phyloP scores from a whole-genome alignment of 2,113 vertebrate genomes.

The Spea bombifrons region DNA sequence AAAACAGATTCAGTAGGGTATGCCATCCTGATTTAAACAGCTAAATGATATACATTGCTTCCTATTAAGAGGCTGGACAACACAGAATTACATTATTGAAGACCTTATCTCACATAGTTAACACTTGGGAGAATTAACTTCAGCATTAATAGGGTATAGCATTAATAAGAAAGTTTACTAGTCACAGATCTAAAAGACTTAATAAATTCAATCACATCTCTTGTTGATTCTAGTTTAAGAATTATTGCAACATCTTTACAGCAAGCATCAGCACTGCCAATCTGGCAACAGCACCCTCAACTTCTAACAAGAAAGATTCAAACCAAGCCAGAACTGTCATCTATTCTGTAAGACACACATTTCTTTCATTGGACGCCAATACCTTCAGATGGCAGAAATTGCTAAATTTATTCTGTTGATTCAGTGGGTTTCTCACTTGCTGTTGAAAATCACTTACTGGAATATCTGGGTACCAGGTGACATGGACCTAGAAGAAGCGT shows the following conservation, averaged over 20 bases:
- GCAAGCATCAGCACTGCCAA: constrained; percentile 48
- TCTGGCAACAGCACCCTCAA: constrained; percentile 32
- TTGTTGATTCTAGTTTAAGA: constrained; percentile 49
- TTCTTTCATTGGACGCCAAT: constrained; percentile 58
- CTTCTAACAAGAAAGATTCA: constrained; percentile 27
- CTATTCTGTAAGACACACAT: constrained; percentile 51
- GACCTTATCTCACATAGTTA: no score
- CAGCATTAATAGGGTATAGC: background rate
- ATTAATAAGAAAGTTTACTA: background rate
- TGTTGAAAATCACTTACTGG: constrained; percentile 57
- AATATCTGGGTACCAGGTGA: constrained; percentile 49
- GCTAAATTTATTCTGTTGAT: constrained; percentile 60
- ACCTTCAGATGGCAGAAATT: constrained; percentile 54
- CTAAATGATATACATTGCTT: no score
- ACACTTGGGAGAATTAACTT: background rate
- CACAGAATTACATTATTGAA: no score
- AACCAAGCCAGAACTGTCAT: constrained; percentile 53
- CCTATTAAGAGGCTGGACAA: no score
- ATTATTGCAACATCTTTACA: constrained; percentile 46
- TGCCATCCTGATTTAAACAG: no score
- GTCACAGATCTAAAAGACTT: constrained; percentile 17
- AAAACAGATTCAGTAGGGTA: no score
- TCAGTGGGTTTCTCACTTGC: constrained; percentile 53
- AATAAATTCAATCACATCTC: constrained; percentile 2
- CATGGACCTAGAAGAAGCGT: background rate